phyloP scores from a whole-genome alignment of 2,888 invertebrate species.

The Drosophila tripunctata region DNA sequence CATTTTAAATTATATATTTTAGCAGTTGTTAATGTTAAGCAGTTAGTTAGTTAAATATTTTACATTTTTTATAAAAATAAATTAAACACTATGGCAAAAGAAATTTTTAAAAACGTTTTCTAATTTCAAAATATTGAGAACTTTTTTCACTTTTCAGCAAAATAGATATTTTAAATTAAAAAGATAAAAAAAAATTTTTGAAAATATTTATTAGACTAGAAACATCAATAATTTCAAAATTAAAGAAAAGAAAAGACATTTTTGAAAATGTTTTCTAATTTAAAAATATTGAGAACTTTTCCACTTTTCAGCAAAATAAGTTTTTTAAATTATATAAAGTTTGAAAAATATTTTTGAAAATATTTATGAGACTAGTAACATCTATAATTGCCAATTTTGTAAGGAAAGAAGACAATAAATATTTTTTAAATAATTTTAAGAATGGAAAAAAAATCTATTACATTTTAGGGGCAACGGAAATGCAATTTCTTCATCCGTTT shows the following conservation, averaged over 20 bases:
- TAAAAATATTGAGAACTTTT: not conserved
- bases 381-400: too few species aligned
- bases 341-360: not conserved
- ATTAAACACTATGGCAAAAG: constrained; percentile 22
- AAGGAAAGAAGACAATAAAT: too few species aligned
- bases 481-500: constrained; percentile 1
- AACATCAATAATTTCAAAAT: too few species aligned
- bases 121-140: not conserved
- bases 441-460: not conserved
- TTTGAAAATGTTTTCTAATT: not conserved
- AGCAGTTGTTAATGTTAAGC: constrained; percentile 55
- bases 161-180: not conserved
- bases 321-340: too few species aligned
- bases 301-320: not conserved
- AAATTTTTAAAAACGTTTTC: constrained; percentile 11
- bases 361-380: too few species aligned
- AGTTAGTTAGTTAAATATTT: constrained; percentile 33
- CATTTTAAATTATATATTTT: constrained; percentile 37
- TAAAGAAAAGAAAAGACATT: constrained; percentile 37
- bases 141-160: not conserved
- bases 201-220: too few species aligned
- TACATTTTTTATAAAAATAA: constrained; percentile 38
- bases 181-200: not conserved
- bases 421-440: not conserved
- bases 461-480: not conserved